Evolutionary conservation across 35 echinoderm and acorn worm genomes (phyloP), one percentile per base, ranked within the genome.

Genomic region (Chiridota heheva): DNA sequence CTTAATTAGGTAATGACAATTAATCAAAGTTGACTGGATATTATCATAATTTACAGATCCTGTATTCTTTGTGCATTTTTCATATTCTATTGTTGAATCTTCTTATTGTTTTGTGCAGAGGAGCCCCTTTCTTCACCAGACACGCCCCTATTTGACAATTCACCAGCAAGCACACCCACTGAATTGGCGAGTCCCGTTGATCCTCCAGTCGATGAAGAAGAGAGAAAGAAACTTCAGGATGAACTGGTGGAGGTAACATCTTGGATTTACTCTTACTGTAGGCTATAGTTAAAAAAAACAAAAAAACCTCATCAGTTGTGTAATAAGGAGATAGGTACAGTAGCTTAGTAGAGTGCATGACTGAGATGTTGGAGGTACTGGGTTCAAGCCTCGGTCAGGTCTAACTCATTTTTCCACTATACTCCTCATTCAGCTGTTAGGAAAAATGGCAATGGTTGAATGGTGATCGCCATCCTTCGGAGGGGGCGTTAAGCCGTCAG

Each of bases 161-260:
- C 91, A 8, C 85, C 85, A 29, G 76, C 91, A 2, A 83, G 72
- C 28, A 84, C 91, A 1, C 71, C 85, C 3, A 88, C 79, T 48
- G 73, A 89, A 17, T 40, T 91, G 25, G 39, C 46, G 10, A 89
- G 86, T 42, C 89, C 89, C 5, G 60, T 58, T 8, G 66, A 28
- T 78, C 17, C 84, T 49, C 60, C 69, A 57, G 26, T 67, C 5
- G 49, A 88, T 64, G 91, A 94, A 72, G 91, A 55, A 10, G 91
- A 94, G 60, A 77, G 91, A 63, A 75, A 85, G 72, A 67, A 36
- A 41, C 63, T 94, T 15, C 35, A 70, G 32, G 26, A 37, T 20
- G 91, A 94, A 48, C 74, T 94, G 1, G 68, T 53, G 15, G 85
- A 94, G 86, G 91, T 94, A 81, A 56, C 10, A 26, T 18, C 45